These are phyloP conservation scores for Puma concolor DNA, from an alignment of 2,113 vertebrate genomes.

Conservation along the genomic window DNA sequence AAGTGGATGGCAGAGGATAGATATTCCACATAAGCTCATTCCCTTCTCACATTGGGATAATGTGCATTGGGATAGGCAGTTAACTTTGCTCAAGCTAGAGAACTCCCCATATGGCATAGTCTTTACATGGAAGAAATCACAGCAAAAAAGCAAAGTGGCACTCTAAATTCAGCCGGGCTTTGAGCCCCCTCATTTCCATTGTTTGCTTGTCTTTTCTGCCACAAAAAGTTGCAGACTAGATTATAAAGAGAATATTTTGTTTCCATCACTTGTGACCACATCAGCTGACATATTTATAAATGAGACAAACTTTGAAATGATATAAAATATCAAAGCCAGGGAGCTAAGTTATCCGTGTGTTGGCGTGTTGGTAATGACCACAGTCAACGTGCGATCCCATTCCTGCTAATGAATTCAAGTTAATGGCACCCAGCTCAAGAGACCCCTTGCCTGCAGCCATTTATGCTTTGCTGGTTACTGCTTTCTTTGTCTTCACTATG, in stretches of 20 bases:
- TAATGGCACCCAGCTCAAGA: slow-evolving; percentile 1
- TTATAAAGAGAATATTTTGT: not conserved
- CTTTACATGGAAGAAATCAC: not conserved
- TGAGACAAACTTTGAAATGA: not conserved
- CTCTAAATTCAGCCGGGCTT: not conserved
- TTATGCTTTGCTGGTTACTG: not conserved
- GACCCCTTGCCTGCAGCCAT: not conserved
- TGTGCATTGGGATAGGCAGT: not conserved
- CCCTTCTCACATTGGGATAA: not conserved
- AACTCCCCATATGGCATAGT: not conserved
- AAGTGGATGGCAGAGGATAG: not conserved
- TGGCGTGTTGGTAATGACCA: not conserved
- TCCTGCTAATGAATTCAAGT: not conserved
- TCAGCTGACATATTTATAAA: not conserved
- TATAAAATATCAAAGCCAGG: not conserved
- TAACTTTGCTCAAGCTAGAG: not conserved
- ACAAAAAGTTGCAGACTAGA: not conserved
- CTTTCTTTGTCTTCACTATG: not conserved
- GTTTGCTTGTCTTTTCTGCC: not conserved
- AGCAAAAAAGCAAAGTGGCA: not conserved
- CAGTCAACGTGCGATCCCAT: not conserved
- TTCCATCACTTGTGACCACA: not conserved
- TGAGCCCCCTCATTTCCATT: not conserved
- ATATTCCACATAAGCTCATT: not conserved
- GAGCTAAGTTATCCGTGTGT: not conserved